Conservation (phyloP, 2,888 invertebrate species). For the Chironomus riparius region DNA sequence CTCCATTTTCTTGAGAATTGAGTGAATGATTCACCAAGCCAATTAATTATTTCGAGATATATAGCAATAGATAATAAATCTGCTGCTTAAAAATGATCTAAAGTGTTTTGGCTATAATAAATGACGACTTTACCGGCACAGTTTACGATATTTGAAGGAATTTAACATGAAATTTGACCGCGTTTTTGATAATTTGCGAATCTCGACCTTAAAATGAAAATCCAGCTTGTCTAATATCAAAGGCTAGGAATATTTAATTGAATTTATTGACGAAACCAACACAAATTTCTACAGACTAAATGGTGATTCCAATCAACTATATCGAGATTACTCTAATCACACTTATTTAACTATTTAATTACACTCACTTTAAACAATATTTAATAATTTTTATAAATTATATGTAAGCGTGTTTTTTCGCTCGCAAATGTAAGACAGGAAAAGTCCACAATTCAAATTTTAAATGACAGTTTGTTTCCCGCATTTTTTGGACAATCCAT, state of each 20-base stretch:
- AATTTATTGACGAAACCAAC: not conserved
- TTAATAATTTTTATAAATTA: not conserved
- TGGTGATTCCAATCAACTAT: not conserved
- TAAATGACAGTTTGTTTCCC: no score
- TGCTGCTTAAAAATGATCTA: not conserved
- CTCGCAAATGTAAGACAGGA: not conserved
- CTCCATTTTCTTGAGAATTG: not conserved
- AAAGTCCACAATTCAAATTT: no score
- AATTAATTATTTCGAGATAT: not conserved
- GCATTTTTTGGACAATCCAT: no score
- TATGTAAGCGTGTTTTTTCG: not conserved
- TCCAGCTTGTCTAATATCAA: not conserved
- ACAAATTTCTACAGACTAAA: not conserved
- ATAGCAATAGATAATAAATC: not conserved
- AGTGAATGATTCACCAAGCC: not conserved
- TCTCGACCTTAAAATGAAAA: constrained; percentile 25
- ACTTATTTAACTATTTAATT: not conserved
- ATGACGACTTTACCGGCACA: not conserved
- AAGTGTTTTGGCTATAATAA: not conserved
- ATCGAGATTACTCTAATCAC: not conserved
- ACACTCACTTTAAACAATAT: not conserved
- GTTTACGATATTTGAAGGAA: not conserved
- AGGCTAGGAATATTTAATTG: not conserved
- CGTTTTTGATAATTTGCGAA: constrained; percentile 22
- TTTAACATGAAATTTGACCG: constrained; percentile 13